These are phyloP conservation scores for Leptatherina wallacei DNA, from an alignment of 2,797 vertebrate genomes.

Conservation along the genomic window DNA sequence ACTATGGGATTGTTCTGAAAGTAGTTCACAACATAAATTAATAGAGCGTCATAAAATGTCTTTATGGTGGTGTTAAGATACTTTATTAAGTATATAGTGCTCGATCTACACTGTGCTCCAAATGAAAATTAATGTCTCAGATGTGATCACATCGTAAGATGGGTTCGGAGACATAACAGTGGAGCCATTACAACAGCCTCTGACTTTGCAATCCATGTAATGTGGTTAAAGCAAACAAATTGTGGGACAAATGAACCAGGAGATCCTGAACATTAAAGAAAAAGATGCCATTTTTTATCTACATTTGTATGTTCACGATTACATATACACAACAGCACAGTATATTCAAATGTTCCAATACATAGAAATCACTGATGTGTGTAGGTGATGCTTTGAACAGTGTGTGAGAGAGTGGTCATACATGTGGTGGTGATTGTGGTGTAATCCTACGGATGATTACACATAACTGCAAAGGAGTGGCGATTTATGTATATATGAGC, in stretches of 20 bases:
- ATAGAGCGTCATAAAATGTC: background rate
- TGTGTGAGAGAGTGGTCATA: constrained; percentile 14
- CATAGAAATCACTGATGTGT: constrained; percentile 29
- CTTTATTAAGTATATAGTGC: constrained; percentile 6
- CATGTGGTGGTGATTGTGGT: constrained; percentile 28
- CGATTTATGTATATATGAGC: background rate
- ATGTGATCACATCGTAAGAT: constrained; percentile 3
- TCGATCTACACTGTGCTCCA: constrained; percentile 3
- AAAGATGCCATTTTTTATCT: background rate
- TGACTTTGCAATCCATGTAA: constrained; percentile 30
- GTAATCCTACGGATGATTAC: constrained; percentile 35
- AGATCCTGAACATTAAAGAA: constrained; percentile 19
- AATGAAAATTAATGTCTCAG: constrained; percentile 6
- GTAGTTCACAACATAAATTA: background rate
- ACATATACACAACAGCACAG: constrained; percentile 27
- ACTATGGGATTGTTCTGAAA: constrained; percentile 7
- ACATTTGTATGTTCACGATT: background rate
- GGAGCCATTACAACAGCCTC: constrained; percentile 8
- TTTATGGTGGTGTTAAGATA: constrained; percentile 22
- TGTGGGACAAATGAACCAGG: constrained; percentile 30
- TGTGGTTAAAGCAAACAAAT: constrained; percentile 12
- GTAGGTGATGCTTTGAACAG: background rate
- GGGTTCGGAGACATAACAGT: constrained; percentile 3
- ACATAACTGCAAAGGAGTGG: constrained; percentile 26
- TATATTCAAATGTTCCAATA: constrained; percentile 12